phyloP scores from a whole-genome alignment of 1,140 invertebrate genomes.

The Papilio polytes region DNA sequence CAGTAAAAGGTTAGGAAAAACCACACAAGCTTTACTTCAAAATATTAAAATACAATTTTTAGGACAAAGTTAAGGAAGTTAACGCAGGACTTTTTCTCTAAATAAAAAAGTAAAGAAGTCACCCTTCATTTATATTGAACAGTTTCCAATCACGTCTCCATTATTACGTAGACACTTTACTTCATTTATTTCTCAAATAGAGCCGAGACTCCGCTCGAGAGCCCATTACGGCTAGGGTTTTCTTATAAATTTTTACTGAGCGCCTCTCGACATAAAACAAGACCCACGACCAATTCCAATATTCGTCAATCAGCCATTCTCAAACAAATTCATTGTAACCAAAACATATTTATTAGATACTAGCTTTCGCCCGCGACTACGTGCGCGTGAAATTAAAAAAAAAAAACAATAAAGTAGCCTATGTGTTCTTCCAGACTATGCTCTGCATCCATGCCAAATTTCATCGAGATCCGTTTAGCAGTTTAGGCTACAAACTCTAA shows the following conservation, averaged over 20 bases:
- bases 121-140: conserved; percentile 11
- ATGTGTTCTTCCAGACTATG: too few relatives aligned
- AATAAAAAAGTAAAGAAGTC: neutral
- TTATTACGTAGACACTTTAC: conserved; percentile 16
- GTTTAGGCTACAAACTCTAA: too few relatives aligned
- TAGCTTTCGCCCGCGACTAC: too few relatives aligned
- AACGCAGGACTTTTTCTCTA: neutral
- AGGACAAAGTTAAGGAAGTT: neutral
- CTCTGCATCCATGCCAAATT: too few relatives aligned
- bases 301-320: neutral
- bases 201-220: neutral
- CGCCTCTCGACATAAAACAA: conserved; percentile 3
- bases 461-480: too few relatives aligned
- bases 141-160: conserved; percentile 27
- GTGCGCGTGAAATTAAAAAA: too few relatives aligned
- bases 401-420: too few relatives aligned
- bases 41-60: neutral
- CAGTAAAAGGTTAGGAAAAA: neutral
- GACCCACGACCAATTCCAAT: neutral
- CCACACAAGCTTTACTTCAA: neutral
- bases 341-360: too few relatives aligned
- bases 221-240: conserved; percentile 15
- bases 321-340: neutral
- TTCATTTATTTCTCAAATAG: conserved; percentile 28
- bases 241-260: conserved; percentile 27